A percentile compares a stretch with the other conserved stretches of the same genome.
phyloP scores from a whole-genome alignment of 2,797 vertebrate species.

The Oophaga sylvatica region DNA sequence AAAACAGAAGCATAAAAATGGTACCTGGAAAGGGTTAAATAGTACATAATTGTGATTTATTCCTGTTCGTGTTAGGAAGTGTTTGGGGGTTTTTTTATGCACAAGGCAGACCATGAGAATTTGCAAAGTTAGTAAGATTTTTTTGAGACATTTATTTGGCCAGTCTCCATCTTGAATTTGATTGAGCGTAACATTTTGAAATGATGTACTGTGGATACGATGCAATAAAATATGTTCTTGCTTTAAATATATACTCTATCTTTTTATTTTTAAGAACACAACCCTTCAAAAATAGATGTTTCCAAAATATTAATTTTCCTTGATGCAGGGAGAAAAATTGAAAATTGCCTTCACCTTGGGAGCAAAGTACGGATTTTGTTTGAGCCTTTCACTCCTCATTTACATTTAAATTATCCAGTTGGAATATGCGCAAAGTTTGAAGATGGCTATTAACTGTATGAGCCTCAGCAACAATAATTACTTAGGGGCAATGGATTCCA shows the following conservation, averaged over 20 bases:
- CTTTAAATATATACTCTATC: constrained; percentile 30
- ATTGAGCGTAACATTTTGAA: constrained; percentile 14
- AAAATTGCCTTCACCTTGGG: constrained; percentile 58
- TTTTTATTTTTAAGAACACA: constrained; percentile 38
- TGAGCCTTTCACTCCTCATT: constrained; percentile 54
- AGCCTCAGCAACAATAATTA: constrained; percentile 56
- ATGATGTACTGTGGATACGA: background rate
- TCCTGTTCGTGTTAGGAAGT: too few species aligned
- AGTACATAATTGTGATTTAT: too few species aligned
- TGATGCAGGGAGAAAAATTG: constrained; percentile 44
- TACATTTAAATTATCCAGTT: constrained; percentile 60
- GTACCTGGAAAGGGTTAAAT: too few species aligned
- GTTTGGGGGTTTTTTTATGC: too few species aligned
- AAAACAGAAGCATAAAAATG: too few species aligned
- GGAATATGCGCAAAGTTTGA: constrained; percentile 53
- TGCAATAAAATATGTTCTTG: constrained; percentile 21
- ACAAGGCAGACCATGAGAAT: too few species aligned
- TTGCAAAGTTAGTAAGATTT: too few species aligned
- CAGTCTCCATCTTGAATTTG: background rate
- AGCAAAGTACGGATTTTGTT: constrained; percentile 56
- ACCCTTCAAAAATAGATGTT: constrained; percentile 24
- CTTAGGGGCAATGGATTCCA: constrained; percentile 45
- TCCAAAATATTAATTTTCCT: constrained; percentile 53
- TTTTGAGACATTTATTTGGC: too few species aligned
- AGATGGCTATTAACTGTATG: constrained; percentile 50